phyloP scores from a whole-genome alignment of 2,888 invertebrate genomes.

The Phortica magna region DNA sequence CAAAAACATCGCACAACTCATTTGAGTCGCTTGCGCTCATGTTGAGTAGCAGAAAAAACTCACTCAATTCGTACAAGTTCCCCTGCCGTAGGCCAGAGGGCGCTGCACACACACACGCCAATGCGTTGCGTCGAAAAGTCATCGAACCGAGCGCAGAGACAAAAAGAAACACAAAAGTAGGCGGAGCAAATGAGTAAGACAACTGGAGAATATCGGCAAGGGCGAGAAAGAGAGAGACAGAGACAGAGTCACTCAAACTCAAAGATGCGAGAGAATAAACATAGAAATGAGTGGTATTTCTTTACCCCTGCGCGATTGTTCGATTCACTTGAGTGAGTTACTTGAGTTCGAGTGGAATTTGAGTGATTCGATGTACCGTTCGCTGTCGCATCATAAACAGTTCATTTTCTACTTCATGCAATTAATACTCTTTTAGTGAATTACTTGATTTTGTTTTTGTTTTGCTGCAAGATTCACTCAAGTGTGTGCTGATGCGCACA shows the following conservation, averaged over 20 bases:
- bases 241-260: slow-evolving; percentile 24
- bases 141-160: slow-evolving; percentile 19
- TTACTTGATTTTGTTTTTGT: slow-evolving; percentile 41
- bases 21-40: not conserved
- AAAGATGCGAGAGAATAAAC: slow-evolving; percentile 54
- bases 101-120: slow-evolving; percentile 25
- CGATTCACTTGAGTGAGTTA: not conserved
- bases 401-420: no score
- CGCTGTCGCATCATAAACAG: no score
- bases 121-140: slow-evolving; percentile 13
- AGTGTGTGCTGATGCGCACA: not conserved
- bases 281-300: slow-evolving; percentile 61
- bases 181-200: slow-evolving; percentile 63
- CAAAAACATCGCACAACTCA: not conserved
- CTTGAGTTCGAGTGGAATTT: no score
- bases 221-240: slow-evolving; percentile 44
- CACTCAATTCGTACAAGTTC: not conserved
- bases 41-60: not conserved
- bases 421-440: slow-evolving; percentile 7
- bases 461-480: not conserved
- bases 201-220: slow-evolving; percentile 19
- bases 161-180: slow-evolving; percentile 60
- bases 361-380: no score
- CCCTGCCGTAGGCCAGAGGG: slow-evolving; percentile 16
- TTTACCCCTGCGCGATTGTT: slow-evolving; percentile 43